These are phyloP conservation scores for Macroramphosus scolopax DNA, from an alignment of 2,797 vertebrate species.

Conservation along the genomic window DNA sequence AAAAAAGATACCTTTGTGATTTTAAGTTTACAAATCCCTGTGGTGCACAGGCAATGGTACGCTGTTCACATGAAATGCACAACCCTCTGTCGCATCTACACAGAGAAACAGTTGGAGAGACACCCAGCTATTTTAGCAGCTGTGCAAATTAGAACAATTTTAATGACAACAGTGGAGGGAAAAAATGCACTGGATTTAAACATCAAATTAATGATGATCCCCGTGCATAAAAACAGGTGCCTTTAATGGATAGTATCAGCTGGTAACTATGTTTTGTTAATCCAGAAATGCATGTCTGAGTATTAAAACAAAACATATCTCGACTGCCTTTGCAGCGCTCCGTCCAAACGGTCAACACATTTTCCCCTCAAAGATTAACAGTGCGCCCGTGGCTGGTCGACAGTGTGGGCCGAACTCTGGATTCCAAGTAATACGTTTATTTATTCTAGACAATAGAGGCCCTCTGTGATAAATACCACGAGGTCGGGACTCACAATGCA, in stretches of 20 bases:
- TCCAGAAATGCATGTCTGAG: too few relatives aligned
- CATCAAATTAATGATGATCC: slow-evolving; percentile 9
- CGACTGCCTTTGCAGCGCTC: neutral
- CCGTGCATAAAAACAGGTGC: slow-evolving; percentile 1
- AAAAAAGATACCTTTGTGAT: slow-evolving; percentile 45
- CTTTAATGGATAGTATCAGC: too few relatives aligned
- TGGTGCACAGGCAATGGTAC: slow-evolving; percentile 24
- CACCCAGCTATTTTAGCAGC: slow-evolving; percentile 14
- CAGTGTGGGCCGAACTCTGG: slow-evolving; percentile 50
- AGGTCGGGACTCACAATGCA: slow-evolving; percentile 34
- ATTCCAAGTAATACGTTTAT: slow-evolving; percentile 52
- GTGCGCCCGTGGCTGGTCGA: slow-evolving; percentile 32
- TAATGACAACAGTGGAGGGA: slow-evolving; percentile 21
- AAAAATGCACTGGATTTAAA: slow-evolving; percentile 2
- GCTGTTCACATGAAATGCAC: slow-evolving; percentile 36
- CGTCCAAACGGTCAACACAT: slow-evolving; percentile 18
- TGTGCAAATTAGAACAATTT: slow-evolving; percentile 26
- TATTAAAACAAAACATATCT: slow-evolving; percentile 9
- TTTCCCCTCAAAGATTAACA: slow-evolving; percentile 35
- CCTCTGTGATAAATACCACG: slow-evolving; percentile 50
- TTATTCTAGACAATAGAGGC: slow-evolving; percentile 61
- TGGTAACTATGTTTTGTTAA: neutral
- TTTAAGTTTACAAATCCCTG: slow-evolving; percentile 63
- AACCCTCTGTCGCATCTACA: slow-evolving; percentile 20
- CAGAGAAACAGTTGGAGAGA: slow-evolving; percentile 8